Evolutionary conservation across 2,113 vertebrate species (phyloP).

Genomic region (Sphyrna mokarran): DNA sequence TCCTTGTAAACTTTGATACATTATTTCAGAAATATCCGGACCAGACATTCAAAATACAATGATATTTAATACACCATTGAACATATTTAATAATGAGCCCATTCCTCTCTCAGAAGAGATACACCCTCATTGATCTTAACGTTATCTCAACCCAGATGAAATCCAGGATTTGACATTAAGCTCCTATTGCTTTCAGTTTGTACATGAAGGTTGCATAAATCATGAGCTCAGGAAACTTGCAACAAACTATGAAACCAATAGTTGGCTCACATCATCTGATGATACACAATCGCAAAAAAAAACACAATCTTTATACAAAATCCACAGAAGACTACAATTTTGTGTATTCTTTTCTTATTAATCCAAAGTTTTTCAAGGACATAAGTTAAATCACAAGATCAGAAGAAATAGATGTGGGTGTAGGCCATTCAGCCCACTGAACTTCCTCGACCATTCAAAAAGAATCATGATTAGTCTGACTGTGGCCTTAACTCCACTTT

Average conservation of each 20-base stretch:
- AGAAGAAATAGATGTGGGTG: too few relatives aligned
- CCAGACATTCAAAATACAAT: neutral
- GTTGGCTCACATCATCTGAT: neutral
- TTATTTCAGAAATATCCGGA: neutral
- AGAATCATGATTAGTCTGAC: too few relatives aligned
- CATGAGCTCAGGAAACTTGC: neutral
- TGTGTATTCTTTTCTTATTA: neutral
- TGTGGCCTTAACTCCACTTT: too few relatives aligned
- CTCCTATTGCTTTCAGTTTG: neutral
- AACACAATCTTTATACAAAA: neutral
- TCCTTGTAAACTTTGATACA: too few relatives aligned
- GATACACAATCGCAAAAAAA: neutral
- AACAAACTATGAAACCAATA: neutral
- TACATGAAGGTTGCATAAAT: neutral
- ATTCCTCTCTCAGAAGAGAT: neutral
- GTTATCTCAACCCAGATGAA: neutral
- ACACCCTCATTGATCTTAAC: neutral
- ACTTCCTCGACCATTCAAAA: too few relatives aligned
- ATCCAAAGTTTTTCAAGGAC: neutral
- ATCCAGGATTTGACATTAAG: neutral
- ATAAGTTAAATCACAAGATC: neutral
- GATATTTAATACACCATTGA: neutral
- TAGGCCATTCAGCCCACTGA: too few relatives aligned
- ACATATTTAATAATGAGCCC: neutral
- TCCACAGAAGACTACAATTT: neutral